Percentiles rank a stretch among this genome's conserved stretches.
Conservation (phyloP, 2,888 invertebrate species). For the Ormyrus labotus region DNA sequence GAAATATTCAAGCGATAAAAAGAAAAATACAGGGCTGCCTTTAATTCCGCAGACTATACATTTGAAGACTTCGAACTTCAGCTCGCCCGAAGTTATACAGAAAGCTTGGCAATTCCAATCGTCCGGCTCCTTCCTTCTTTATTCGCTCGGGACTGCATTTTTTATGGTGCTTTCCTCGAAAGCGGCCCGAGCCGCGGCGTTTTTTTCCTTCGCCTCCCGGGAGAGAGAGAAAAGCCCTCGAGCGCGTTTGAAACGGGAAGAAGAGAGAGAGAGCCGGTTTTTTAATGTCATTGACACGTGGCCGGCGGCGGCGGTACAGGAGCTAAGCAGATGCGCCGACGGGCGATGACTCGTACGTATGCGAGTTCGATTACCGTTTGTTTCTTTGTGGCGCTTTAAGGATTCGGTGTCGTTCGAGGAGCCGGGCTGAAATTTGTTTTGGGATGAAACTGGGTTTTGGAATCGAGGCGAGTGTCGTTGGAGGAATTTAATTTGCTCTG, state of each 20-base stretch:
- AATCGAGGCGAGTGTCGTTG: conserved; percentile 23
- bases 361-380: conserved; percentile 13
- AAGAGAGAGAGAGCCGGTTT: background rate
- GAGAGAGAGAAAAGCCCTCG: background rate
- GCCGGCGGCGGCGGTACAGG: background rate
- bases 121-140: background rate
- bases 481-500: conserved; percentile 33
- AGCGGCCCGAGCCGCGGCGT: too few relatives aligned
- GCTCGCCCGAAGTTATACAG: background rate
- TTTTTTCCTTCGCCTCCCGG: background rate
- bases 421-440: background rate
- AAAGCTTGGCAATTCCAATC: background rate
- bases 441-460: conserved; percentile 8
- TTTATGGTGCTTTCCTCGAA: background rate
- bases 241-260: background rate
- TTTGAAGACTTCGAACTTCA: background rate
- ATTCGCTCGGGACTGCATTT: background rate
- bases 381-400: conserved; percentile 5
- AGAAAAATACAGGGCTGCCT: too few relatives aligned
- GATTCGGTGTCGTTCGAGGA: background rate
- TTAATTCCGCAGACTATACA: background rate
- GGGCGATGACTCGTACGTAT: conserved; percentile 34
- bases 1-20: too few relatives aligned
- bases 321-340: conserved; percentile 4
- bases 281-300: conserved; percentile 40